These are phyloP conservation scores for Cheilosia variabilis DNA, from an alignment of 2,888 invertebrate species.

Conservation along the genomic window DNA sequence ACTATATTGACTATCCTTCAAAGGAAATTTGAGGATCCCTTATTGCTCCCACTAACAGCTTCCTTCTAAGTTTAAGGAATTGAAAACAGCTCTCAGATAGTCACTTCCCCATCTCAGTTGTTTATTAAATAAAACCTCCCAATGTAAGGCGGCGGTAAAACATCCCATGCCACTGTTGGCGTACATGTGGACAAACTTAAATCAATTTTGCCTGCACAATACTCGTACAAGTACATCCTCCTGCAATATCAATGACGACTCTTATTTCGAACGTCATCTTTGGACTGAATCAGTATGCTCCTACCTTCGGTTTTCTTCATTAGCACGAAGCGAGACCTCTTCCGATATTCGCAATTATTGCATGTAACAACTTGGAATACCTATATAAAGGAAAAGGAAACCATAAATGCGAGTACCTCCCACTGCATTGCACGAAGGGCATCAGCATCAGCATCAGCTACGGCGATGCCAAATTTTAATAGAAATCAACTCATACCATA, in stretches of 20 bases:
- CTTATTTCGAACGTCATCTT: slow-evolving; percentile 45
- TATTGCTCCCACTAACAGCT: no score
- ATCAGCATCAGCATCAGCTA: no score
- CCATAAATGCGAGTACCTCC: not conserved
- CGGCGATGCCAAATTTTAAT: slow-evolving; percentile 61
- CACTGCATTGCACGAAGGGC: slow-evolving; percentile 14
- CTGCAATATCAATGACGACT: slow-evolving; percentile 28
- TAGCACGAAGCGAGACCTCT: slow-evolving; percentile 15
- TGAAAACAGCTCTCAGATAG: no score
- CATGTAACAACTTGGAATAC: slow-evolving; percentile 16
- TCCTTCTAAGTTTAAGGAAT: no score
- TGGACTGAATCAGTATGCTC: slow-evolving; percentile 24
- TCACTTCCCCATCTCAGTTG: no score
- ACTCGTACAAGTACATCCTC: not conserved
- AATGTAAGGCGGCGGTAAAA: no score
- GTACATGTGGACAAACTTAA: slow-evolving; percentile 17
- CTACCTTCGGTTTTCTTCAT: slow-evolving; percentile 34
- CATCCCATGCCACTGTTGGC: no score
- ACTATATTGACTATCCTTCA: no score
- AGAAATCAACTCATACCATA: slow-evolving; percentile 30
- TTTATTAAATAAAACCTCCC: no score
- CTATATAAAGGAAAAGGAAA: not conserved
- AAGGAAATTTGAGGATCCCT: no score
- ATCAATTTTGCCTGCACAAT: slow-evolving; percentile 40
- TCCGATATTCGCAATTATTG: slow-evolving; percentile 56